Conservation (phyloP, 2,797 vertebrate species). For the Sebastes oblongus region DNA sequence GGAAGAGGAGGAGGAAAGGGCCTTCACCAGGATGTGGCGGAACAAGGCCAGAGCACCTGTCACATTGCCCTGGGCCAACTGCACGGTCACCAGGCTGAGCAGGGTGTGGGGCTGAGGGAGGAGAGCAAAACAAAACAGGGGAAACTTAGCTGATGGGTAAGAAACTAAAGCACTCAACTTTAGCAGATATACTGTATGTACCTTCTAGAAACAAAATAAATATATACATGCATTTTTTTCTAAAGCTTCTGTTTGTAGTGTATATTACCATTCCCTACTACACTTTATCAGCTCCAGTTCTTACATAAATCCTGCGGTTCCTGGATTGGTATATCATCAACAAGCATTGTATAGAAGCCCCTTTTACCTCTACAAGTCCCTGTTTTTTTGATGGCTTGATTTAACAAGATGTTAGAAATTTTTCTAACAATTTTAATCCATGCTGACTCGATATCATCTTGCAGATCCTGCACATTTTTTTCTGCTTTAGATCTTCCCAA, state of each 20-base stretch:
- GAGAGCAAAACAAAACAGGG: neutral
- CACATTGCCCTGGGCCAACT: constrained; percentile 91
- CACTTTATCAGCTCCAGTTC: no score
- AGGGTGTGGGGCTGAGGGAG: constrained; percentile 88
- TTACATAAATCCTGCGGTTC: neutral
- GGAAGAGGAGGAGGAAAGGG: constrained; percentile 79
- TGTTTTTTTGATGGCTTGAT: neutral
- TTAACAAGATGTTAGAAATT: constrained; percentile 13
- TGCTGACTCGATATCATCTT: neutral
- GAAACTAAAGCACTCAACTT: neutral
- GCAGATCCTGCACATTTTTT: neutral
- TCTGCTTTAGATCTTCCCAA: neutral
- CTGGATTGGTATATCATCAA: neutral
- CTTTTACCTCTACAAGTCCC: neutral
- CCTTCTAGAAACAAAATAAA: neutral
- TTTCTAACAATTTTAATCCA: neutral
- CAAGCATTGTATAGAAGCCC: fast-evolving
- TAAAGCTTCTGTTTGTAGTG: no score
- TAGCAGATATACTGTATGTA: neutral
- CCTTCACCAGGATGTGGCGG: constrained; percentile 83
- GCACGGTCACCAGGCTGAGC: constrained; percentile 91
- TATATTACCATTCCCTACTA: no score
- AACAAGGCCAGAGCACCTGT: constrained; percentile 91
- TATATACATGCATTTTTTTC: no score
- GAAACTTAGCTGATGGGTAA: neutral